phyloP scores from a whole-genome alignment of 2,888 invertebrate species.

The Andrena camellia region DNA sequence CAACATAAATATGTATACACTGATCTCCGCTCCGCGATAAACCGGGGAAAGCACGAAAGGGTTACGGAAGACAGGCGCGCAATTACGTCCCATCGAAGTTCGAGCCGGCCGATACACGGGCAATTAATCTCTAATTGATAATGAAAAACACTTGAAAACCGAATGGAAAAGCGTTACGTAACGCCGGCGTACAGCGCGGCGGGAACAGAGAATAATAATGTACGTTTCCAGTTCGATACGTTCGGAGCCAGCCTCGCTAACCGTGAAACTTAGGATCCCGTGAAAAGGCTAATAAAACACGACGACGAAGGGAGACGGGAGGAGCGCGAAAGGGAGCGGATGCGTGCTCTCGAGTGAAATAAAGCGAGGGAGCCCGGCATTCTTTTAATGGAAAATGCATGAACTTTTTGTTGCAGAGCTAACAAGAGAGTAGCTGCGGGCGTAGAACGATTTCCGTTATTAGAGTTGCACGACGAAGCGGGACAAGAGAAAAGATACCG shows the following conservation, averaged over 20 bases:
- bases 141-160: constrained; percentile 16
- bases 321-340: constrained; percentile 21
- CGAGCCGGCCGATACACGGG: background rate
- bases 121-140: constrained; percentile 40
- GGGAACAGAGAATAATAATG: background rate
- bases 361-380: background rate
- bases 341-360: constrained; percentile 32
- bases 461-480: constrained; percentile 45
- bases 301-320: constrained; percentile 20
- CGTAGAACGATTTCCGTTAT: constrained; percentile 60
- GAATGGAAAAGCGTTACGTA: constrained; percentile 21
- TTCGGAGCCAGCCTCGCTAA: background rate
- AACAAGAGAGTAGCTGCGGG: constrained; percentile 53
- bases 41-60: constrained; percentile 29
- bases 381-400: constrained; percentile 70
- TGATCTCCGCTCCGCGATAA: constrained; percentile 40
- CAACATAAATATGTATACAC: constrained; percentile 50
- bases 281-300: constrained; percentile 27
- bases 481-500: constrained; percentile 19
- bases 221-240: constrained; percentile 17
- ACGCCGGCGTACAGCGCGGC: background rate
- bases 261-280: constrained; percentile 12
- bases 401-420: constrained; percentile 69
- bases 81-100: constrained; percentile 11
- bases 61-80: constrained; percentile 32